phyloP scores from a whole-genome alignment of 2,888 invertebrate genomes.

The Hanleya hanleyi region DNA sequence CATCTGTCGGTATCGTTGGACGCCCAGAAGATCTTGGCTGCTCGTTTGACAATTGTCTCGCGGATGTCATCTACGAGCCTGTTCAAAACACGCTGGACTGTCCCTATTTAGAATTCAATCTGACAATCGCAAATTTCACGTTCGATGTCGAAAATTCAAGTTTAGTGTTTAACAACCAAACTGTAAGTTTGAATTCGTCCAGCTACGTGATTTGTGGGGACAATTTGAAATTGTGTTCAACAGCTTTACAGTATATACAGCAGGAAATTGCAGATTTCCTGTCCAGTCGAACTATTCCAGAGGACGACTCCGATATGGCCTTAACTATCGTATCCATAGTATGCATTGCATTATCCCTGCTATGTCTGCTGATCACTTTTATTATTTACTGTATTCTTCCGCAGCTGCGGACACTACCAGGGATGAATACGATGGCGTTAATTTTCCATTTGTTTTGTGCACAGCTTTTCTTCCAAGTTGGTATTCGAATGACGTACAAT shows the following conservation, averaged over 20 bases:
- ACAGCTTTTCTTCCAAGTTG: slow-evolving; percentile 3
- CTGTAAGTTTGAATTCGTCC: too few species aligned
- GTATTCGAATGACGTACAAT: not conserved
- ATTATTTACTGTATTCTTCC: not conserved
- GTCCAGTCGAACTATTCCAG: not conserved
- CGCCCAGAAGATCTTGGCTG: not conserved
- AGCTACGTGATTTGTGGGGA: too few species aligned
- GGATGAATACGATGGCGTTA: not conserved
- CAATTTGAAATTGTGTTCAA: too few species aligned
- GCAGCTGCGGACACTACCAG: not conserved
- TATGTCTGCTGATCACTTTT: not conserved
- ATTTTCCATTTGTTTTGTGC: not conserved
- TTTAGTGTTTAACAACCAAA: too few species aligned
- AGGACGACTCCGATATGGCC: not conserved
- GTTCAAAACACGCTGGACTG: not conserved
- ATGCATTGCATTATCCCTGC: not conserved
- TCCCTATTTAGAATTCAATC: not conserved
- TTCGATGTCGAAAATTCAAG: too few species aligned
- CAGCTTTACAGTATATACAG: too few species aligned
- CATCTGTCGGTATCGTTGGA: too few species aligned
- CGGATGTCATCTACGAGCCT: not conserved
- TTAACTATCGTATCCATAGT: not conserved
- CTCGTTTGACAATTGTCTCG: not conserved
- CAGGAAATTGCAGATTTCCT: not conserved
- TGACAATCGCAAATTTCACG: not conserved